Base-by-base conservation (phyloP, 1,140 invertebrate genomes). In the Drosophila ohnishii region DNA sequence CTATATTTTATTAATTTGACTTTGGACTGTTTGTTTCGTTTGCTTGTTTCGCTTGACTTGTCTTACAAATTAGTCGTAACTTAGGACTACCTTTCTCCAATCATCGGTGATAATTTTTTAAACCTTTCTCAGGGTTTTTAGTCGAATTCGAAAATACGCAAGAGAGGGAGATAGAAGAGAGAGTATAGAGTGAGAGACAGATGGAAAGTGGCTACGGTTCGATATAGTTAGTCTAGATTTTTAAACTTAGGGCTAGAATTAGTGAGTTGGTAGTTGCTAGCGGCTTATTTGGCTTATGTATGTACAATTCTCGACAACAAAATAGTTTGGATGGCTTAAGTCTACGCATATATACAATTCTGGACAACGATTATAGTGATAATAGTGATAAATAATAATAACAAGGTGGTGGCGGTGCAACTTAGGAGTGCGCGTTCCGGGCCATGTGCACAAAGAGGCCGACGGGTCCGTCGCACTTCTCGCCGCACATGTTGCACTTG, bases 401-500 rank as follows among this genome's bases (percentile, higher is more conserved):
- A 81, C 78, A 84, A 80, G 58, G 50, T 44, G 39, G 25, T 42
- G 34, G 45, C 32, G 34, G 3, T 34, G 61, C 22, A 35, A 53
- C 62, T 84, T 93, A 95, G 70, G 93, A 94, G 91, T 99, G 98
- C 37, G 97, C 94, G 14, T 94, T 95, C 28, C 96, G 94, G 6
- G 96, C 96, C 72, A 99, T 95, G 91, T 99, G 98, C 1, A 98
- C 93, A 91, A 97, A 99, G 91, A 99, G 99, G 0, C 95, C 94
- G 1, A 99, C 94, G 79, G 96, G 95, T 85, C 99, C 96, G 2
- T 94, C 91, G 67, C 95, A 96, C 63, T 95, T 92, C 61, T 97
- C 94, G 2, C 98, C 98, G 91, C 98, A 99, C 93, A 97, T 96
- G 92, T 98, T 98, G 92, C 98, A 99, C 69, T 96, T 96, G 92